Percentiles rank a stretch among this genome's conserved stretches.
These are phyloP conservation scores for Microcebus lehilahytsara DNA, from an alignment of 2,113 vertebrate genomes.

Conservation along the genomic window DNA sequence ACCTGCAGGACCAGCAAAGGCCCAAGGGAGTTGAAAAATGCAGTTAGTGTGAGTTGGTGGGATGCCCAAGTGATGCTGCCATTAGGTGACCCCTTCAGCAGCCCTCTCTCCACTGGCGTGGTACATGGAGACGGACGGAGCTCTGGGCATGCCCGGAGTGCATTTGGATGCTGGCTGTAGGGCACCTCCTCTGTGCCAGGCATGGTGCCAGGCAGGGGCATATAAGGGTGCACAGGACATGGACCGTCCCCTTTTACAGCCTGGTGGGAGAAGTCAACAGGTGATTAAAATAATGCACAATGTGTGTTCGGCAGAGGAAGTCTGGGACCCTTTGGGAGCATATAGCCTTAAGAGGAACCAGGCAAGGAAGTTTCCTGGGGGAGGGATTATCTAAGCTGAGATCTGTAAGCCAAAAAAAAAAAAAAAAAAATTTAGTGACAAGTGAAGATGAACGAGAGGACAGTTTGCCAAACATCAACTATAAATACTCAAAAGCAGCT, in stretches of 20 bases:
- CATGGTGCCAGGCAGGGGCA: no score
- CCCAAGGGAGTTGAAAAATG: constrained; percentile 5
- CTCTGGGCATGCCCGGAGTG: neutral
- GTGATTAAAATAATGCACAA: neutral
- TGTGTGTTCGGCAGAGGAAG: neutral
- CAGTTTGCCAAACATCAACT: neutral
- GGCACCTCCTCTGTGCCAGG: neutral
- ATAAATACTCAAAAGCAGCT: neutral
- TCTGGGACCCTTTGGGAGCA: neutral
- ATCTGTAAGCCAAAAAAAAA: neutral
- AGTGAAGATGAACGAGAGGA: neutral
- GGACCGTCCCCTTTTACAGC: neutral
- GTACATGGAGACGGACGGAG: neutral
- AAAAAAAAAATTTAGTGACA: neutral
- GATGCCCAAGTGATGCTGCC: neutral
- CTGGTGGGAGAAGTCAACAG: neutral
- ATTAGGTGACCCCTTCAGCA: constrained; percentile 42
- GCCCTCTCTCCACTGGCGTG: neutral
- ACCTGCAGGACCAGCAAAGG: neutral
- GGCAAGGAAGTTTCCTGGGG: neutral
- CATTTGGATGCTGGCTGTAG: neutral
- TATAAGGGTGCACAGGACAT: neutral
- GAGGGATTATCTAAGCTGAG: neutral
- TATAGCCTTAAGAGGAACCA: neutral
- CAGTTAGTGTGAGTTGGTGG: constrained; percentile 33